Evolutionary conservation across 2,113 vertebrate species (phyloP).

Genomic region (Anguilla japonica): DNA sequence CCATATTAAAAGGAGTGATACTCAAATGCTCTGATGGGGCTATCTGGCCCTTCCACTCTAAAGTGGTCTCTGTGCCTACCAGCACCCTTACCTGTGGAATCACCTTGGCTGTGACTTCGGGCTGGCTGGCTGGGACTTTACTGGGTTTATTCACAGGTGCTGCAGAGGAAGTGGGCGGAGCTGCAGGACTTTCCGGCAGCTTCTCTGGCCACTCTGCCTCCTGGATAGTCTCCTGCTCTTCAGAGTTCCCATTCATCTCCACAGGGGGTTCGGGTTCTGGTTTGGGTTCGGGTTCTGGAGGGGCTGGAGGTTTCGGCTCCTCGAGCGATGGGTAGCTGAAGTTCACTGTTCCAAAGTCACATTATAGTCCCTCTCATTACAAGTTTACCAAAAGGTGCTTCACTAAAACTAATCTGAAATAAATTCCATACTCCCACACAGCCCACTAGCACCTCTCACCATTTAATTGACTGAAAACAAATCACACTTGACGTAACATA

Average conservation of each 20-base stretch:
- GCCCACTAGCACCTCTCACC: not conserved
- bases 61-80: not conserved
- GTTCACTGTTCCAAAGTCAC: constrained; percentile 77
- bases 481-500: not conserved
- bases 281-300: constrained; percentile 51
- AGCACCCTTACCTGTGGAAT: constrained; percentile 79
- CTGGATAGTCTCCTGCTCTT: constrained; percentile 20
- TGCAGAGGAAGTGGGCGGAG: constrained; percentile 36
- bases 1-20: too few relatives aligned
- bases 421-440: not conserved
- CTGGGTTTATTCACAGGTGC: constrained; percentile 54
- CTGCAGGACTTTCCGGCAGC: constrained; percentile 52
- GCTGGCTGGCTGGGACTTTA: constrained; percentile 52
- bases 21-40: too few relatives aligned
- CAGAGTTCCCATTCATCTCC: constrained; percentile 61
- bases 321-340: constrained; percentile 94
- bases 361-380: not conserved
- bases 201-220: constrained; percentile 35
- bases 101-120: constrained; percentile 61
- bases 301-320: constrained; percentile 77
- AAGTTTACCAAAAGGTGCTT: too few relatives aligned
- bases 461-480: not conserved
- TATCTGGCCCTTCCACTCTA: too few relatives aligned
- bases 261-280: constrained; percentile 56
- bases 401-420: not conserved